Percentiles rank a stretch among this genome's conserved stretches.
These are phyloP conservation scores for Rhyzopertha dominica DNA, from an alignment of 1,140 invertebrate species.

Conservation along the genomic window DNA sequence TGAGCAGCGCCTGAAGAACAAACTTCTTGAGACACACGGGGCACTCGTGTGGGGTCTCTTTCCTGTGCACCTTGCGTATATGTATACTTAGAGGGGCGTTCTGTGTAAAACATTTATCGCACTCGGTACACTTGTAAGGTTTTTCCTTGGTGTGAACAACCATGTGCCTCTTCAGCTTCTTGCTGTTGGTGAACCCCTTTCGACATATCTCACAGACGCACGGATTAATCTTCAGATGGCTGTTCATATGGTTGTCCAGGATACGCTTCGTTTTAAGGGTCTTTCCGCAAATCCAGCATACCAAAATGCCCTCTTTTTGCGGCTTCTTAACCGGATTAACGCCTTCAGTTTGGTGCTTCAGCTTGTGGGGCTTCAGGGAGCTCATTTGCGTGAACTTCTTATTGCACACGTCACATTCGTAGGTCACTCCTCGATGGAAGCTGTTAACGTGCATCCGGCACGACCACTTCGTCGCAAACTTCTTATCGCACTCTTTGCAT, in stretches of 20 bases:
- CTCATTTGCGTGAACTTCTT: slow-evolving; percentile 62
- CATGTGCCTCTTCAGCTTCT: slow-evolving; percentile 51
- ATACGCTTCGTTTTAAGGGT: slow-evolving; percentile 51
- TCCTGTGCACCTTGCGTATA: slow-evolving; percentile 43
- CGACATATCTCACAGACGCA: slow-evolving; percentile 50
- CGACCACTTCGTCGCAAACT: too few relatives aligned
- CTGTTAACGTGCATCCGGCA: too few relatives aligned
- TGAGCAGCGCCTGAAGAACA: too few relatives aligned
- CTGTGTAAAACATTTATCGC: slow-evolving; percentile 4
- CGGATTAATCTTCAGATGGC: too few relatives aligned
- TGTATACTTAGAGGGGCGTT: slow-evolving; percentile 14
- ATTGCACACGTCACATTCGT: slow-evolving; percentile 65
- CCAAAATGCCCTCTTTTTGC: slow-evolving; percentile 41
- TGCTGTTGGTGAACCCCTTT: slow-evolving; percentile 64
- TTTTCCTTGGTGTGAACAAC: slow-evolving; percentile 63
- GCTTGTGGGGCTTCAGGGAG: slow-evolving; percentile 58
- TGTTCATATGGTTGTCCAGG: slow-evolving; percentile 52
- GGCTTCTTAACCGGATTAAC: slow-evolving; percentile 39
- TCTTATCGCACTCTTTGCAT: too few relatives aligned
- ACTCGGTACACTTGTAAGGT: slow-evolving; percentile 45
- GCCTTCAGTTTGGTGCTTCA: slow-evolving; percentile 46
- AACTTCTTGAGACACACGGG: too few relatives aligned
- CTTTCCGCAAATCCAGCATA: slow-evolving; percentile 50
- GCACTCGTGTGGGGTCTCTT: too few relatives aligned
- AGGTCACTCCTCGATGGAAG: too few relatives aligned